Base-by-base conservation (phyloP, 2,888 invertebrate genomes). In the Brachypalpus laphriformis region DNA sequence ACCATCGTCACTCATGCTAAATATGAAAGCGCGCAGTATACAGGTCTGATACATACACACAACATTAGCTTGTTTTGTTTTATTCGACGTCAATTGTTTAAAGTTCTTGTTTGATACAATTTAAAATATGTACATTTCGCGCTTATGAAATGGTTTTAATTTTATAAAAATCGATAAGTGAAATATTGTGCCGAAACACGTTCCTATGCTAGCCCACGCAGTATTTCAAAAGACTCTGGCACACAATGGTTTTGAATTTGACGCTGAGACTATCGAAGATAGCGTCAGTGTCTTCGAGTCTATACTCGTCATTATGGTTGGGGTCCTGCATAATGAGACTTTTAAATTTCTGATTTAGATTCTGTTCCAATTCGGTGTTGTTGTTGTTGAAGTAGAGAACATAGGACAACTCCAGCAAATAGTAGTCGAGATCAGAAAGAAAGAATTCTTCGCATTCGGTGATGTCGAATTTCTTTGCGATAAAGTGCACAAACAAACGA, bases 321-420 rank as follows among this genome's bases (percentile, higher is more conserved):
- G 87, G 88, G 68, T 88, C 77, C 6, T 89, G 87, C 3, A 88
- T 90, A 37, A 91, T 90, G 2, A 91, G 88, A 66, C 87, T 88
- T 87, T 91, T 91, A 78, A 91, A 91, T 87, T 91, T 91, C 87
- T 91, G 88, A 85, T 91, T 91, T 61, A 91, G 89, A 88, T 89
- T 91, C 82, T 90, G 90, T 87, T 91, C 91, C 57, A 91, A 76
- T 45, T 90, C 88, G 8, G 91, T 89, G 56, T 92, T 92, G 77
- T 91, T 91, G 80, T 92, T 91, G 77, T 92, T 92, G 66, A 92
- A 92, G 77, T 91, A 92, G 70, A 92, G 87, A 1, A 92, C 92
- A 87, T 91, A 92, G 5, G 92, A 91, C 82, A 92, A 77, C 82
- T 92, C 92, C 25, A 92, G 86, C 71, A 92, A 87, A 88, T 92